These are phyloP conservation scores for Diplodus sargus DNA, from an alignment of 2,797 vertebrate species.

Conservation along the genomic window DNA sequence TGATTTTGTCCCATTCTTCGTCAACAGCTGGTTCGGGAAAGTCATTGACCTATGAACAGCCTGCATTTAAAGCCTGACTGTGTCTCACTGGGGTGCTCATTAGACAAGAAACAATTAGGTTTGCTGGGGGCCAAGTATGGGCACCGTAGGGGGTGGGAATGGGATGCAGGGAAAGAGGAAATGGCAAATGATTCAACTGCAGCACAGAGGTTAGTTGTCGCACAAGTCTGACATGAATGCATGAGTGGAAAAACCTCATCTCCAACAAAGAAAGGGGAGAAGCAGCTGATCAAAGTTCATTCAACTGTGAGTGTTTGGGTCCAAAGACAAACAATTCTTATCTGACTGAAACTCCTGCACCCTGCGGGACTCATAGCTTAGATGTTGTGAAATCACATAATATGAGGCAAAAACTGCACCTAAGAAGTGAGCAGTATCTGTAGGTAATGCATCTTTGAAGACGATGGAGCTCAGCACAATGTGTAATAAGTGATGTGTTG, in stretches of 20 bases:
- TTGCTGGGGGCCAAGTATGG: slow-evolving; percentile 46
- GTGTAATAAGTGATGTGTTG: neutral
- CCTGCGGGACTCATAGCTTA: neutral
- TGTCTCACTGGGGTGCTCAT: slow-evolving; percentile 72
- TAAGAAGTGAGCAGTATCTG: neutral
- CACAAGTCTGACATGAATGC: slow-evolving; percentile 33
- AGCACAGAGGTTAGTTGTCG: slow-evolving; percentile 36
- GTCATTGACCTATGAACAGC: slow-evolving; percentile 66
- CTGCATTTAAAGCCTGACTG: slow-evolving; percentile 59
- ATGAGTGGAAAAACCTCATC: slow-evolving; percentile 39
- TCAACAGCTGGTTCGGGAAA: slow-evolving; percentile 70
- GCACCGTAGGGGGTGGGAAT: slow-evolving; percentile 50
- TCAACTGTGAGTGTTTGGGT: slow-evolving; percentile 51
- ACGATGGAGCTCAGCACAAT: neutral
- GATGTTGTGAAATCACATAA: slow-evolving; percentile 19
- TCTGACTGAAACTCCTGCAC: slow-evolving; percentile 76
- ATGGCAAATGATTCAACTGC: slow-evolving; percentile 64
- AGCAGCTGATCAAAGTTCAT: slow-evolving; percentile 80
- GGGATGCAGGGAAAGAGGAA: slow-evolving; percentile 66
- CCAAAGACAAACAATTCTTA: slow-evolving; percentile 82
- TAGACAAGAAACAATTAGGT: slow-evolving; percentile 71
- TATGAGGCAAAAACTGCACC: slow-evolving; percentile 5
- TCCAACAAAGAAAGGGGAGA: slow-evolving; percentile 8
- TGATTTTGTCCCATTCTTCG: slow-evolving; percentile 75
- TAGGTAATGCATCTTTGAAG: neutral